These are phyloP conservation scores for Fabriciana adippe DNA, from an alignment of 2,888 invertebrate species.

Conservation along the genomic window DNA sequence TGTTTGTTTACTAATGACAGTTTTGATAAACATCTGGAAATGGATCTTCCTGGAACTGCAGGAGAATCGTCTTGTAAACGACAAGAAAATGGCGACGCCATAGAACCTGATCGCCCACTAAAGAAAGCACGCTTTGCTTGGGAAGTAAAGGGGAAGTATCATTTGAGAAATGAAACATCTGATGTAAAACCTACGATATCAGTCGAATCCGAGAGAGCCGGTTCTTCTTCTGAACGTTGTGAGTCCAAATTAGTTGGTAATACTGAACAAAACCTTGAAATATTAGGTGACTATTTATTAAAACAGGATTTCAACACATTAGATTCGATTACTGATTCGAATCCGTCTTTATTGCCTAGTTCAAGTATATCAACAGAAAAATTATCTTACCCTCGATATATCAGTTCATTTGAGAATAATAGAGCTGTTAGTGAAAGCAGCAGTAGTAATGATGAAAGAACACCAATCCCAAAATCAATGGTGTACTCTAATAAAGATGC, in stretches of 20 bases:
- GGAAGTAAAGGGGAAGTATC: slow-evolving; percentile 86
- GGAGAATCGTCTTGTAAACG: slow-evolving; percentile 77
- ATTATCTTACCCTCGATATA: slow-evolving; percentile 61
- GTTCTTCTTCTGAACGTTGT: slow-evolving; percentile 49
- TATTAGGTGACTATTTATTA: slow-evolving; percentile 65
- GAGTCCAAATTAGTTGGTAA: slow-evolving; percentile 50
- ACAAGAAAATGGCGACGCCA: slow-evolving; percentile 79
- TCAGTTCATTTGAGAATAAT: slow-evolving; percentile 53
- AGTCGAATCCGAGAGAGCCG: slow-evolving; percentile 46
- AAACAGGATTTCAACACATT: slow-evolving; percentile 66
- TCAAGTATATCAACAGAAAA: slow-evolving; percentile 53
- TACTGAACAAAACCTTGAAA: slow-evolving; percentile 67
- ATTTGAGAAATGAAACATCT: slow-evolving; percentile 74
- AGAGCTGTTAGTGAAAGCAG: slow-evolving; percentile 42
- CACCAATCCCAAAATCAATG: slow-evolving; percentile 51
- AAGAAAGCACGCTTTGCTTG: slow-evolving; percentile 84
- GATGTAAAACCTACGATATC: slow-evolving; percentile 45
- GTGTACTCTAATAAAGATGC: slow-evolving; percentile 51
- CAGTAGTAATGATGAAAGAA: slow-evolving; percentile 30
- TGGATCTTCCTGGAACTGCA: slow-evolving; percentile 64
- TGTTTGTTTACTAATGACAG: slow-evolving; percentile 77
- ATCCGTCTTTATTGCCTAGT: slow-evolving; percentile 54
- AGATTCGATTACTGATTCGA: slow-evolving; percentile 57
- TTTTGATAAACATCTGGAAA: slow-evolving; percentile 48
- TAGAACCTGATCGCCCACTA: slow-evolving; percentile 62